Base-by-base conservation (phyloP, 1,140 invertebrate genomes). In the Cataglyphis hispanica region DNA sequence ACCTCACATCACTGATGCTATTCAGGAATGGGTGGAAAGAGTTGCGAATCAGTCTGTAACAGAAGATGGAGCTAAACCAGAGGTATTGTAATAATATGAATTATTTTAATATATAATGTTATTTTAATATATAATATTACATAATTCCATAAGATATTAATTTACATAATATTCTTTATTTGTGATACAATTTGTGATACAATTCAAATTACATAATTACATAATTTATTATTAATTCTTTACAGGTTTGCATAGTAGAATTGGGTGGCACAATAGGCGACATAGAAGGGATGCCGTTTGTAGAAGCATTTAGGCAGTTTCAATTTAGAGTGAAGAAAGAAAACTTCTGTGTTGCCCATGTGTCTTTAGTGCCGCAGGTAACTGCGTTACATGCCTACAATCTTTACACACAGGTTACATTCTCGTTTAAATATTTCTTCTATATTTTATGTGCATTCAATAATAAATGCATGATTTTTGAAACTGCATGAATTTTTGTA, bases 281-380 rank as follows among this genome's bases (percentile, higher is more conserved):
- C 94, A 99, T 99, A 88, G 99, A 99, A 95, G 98, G 99, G 63
- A 99, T 99, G 99, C 98, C 99, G 19, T 99, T 99, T 95, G 98
- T 99, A 5, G 99, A 99, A 95, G 99, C 99, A n/a, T 99, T 99
- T 93, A 95, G 99, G 37, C 99, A 99, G 92, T 99, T 99, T 94
- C 98, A 99, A 93, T 90, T 91, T 58, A 84, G 89, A 72, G 89
- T 87, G 0, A 91, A 85, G 34, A 90, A 80, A 27, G 89, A 91
- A 6, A 90, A 91, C 11, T 91, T 91, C 27, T 91, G 89, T 27
- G 89, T 89, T 25, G 89, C 89, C 5, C 89, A 91, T 76, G 89
- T 91, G 1, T 91, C 89, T 6, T 60, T 91, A 58, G 80, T 91
- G 1, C 89, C 89, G 10, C 89, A 90, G 85, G 89, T 91, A 90